Percentiles rank a stretch among this genome's conserved stretches.
phyloP scores from a whole-genome alignment of 2,888 invertebrate species.

The Drosophila nigricruria region DNA sequence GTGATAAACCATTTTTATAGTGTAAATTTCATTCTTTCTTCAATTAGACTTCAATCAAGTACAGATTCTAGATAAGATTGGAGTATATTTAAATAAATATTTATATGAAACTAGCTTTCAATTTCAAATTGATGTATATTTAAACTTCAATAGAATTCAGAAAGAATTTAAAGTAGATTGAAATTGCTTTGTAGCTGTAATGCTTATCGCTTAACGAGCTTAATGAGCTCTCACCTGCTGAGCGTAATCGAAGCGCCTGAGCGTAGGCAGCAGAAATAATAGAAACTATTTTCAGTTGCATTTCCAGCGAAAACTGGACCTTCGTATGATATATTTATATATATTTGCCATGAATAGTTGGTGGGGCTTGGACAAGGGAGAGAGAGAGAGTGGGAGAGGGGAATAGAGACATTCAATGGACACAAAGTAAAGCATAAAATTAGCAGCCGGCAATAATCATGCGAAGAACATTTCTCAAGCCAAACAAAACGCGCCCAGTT shows the following conservation, averaged over 20 bases:
- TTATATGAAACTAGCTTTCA: too few relatives aligned
- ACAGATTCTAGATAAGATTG: too few relatives aligned
- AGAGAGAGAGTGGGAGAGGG: background rate
- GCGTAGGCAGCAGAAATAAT: too few relatives aligned
- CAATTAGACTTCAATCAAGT: too few relatives aligned
- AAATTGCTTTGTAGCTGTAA: background rate
- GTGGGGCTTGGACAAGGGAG: background rate
- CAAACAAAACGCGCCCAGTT: slow-evolving; percentile 76
- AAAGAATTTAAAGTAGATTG: too few relatives aligned
- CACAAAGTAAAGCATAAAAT: slow-evolving; percentile 65
- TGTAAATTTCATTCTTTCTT: too few relatives aligned
- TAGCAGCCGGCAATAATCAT: slow-evolving; percentile 75
- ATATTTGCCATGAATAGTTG: background rate
- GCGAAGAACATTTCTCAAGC: slow-evolving; percentile 73
- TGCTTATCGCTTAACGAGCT: too few relatives aligned
- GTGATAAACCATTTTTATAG: too few relatives aligned
- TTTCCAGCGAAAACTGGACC: slow-evolving; percentile 17
- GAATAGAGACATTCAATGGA: slow-evolving; percentile 68
- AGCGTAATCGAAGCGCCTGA: too few relatives aligned
- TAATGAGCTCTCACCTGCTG: background rate
- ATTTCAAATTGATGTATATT: too few relatives aligned
- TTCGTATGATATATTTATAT: background rate
- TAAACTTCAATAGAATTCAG: background rate
- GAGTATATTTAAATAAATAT: too few relatives aligned
- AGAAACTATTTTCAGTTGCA: background rate